Conservation (phyloP, 2,113 vertebrate genomes). For the Mus pahari region DNA sequence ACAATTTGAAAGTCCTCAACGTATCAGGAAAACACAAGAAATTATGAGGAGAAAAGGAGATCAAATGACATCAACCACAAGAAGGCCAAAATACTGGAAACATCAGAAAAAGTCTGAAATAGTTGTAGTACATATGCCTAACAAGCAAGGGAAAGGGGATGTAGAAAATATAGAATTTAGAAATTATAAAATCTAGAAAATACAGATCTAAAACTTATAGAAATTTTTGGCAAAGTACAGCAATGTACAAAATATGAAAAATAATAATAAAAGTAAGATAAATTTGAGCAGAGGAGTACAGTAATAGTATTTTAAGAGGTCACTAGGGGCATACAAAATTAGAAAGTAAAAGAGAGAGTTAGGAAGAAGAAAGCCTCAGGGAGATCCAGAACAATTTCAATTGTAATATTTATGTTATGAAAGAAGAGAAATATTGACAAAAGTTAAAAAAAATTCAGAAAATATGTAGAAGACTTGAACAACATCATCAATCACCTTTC, state of each 20-base stretch:
- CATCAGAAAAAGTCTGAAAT: neutral
- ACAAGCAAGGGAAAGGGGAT: neutral
- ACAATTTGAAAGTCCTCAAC: neutral
- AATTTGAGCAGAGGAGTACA: neutral
- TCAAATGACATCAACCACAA: neutral
- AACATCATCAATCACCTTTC: neutral
- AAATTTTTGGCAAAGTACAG: neutral
- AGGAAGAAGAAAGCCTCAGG: neutral
- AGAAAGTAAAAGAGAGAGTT: neutral
- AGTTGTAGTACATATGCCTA: neutral
- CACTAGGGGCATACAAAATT: neutral
- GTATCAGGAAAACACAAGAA: neutral
- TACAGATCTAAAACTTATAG: too few species aligned
- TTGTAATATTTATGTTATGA: neutral
- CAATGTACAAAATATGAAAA: neutral
- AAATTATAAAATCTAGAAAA: neutral
- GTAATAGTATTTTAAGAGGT: neutral
- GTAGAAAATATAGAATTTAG: neutral
- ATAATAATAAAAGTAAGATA: neutral
- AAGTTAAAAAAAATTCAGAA: neutral
- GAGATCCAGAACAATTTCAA: neutral
- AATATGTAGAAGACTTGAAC: neutral
- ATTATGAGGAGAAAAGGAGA: neutral
- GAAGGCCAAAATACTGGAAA: neutral
- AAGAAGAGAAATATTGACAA: neutral